These are phyloP conservation scores for Synergus itoensis DNA, from an alignment of 2,888 invertebrate species.

Conservation along the genomic window DNA sequence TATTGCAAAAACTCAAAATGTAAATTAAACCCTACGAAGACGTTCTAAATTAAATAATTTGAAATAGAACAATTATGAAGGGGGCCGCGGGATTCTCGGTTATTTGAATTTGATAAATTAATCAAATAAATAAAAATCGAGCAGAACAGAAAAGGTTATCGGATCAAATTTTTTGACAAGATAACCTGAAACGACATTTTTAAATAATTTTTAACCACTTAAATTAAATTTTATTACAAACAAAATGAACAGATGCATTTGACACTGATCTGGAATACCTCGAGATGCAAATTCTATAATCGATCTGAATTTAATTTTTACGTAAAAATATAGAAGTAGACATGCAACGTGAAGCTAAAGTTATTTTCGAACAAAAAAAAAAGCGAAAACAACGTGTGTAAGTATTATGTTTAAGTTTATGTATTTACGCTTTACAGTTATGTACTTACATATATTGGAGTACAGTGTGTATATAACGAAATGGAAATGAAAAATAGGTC, in stretches of 20 bases:
- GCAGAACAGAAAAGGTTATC: too few species aligned
- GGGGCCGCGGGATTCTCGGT: too few species aligned
- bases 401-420: background rate
- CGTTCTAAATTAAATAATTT: too few species aligned
- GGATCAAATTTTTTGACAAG: background rate
- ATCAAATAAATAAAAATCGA: too few species aligned
- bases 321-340: too few species aligned
- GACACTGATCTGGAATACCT: background rate
- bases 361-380: background rate
- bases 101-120: too few species aligned
- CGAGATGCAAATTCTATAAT: background rate
- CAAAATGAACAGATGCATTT: background rate
- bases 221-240: background rate
- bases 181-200: background rate
- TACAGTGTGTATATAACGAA: constrained; percentile 1
- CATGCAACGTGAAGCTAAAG: too few species aligned
- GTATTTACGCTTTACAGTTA: constrained; percentile 19
- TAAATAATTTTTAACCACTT: too few species aligned
- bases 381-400: background rate
- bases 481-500: background rate
- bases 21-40: background rate
- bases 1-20: background rate
- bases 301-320: too few species aligned
- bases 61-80: background rate
- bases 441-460: background rate